Base-by-base conservation (phyloP, 2,888 invertebrate species). In the Artemia sp. region DNA sequence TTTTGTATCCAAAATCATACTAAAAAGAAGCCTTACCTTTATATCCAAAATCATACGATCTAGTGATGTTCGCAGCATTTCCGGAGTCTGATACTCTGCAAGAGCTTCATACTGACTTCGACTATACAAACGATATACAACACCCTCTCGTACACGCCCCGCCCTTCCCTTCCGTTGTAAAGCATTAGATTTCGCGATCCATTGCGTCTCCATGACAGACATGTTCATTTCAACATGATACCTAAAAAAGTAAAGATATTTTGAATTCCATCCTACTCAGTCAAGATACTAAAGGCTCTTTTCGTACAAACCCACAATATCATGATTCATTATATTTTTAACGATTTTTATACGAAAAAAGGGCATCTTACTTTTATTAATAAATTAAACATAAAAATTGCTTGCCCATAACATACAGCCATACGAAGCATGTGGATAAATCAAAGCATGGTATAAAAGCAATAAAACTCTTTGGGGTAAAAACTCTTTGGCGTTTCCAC, bases 91-190 rank as follows among this genome's bases (percentile, higher is more conserved):
- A 76, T 83, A 84, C 0, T 78, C 74, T 0, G 75, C 74, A 72
- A 87, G 82, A 11, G 80, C 76, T 0, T 79, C 73, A 76, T 74
- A 78, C 77, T 0, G 84, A 6, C 72, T 71, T 66, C 71, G 58
- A n/a, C 75, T 75, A 51, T 78, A 76, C 11, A 80, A 74, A 73
- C 83, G 83, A 73, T 78, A 84, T 74, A 82, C 79, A 75, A 84
- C 81, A 74, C 87, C 87, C 12, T 85, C 79, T 72, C 80, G 82
- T 0, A 85, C 83, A 70, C 87, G 79, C 0, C 88, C 88, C 7
- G 88, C 87, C 64, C 88, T 78, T 0, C 87, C 88, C 68, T 82
- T 81, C 9, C 88, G 71, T 75, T 88, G 88, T 11, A 79, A 78
- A 19, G 85, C 82, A 73, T 83, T 85, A 0, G 87, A 83, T 72